phyloP scores from a whole-genome alignment of 2,888 invertebrate species.

The Megalurothrips usitatus region DNA sequence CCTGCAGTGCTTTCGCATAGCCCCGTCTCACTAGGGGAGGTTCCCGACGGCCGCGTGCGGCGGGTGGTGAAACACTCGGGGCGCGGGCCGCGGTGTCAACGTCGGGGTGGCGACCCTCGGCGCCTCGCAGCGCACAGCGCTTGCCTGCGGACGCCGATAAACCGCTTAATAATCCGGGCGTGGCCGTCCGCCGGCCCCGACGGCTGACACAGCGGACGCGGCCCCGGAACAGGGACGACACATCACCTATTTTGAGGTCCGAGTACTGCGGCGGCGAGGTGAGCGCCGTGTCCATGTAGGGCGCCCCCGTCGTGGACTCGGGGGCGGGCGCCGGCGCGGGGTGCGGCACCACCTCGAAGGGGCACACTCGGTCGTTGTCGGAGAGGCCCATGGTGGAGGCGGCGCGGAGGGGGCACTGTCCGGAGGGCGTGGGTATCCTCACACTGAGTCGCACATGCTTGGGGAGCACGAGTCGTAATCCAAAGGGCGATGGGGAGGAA shows the following conservation, averaged over 20 bases:
- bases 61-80: too few species aligned
- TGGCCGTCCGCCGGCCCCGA: background rate
- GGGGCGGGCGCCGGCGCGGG: conserved; percentile 38
- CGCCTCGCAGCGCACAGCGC: too few species aligned
- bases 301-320: conserved; percentile 30
- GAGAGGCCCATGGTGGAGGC: conserved; percentile 41
- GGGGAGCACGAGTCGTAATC: background rate
- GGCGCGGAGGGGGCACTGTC: conserved; percentile 41
- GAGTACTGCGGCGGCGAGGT: conserved; percentile 35
- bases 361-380: conserved; percentile 37
- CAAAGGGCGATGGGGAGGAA: too few species aligned
- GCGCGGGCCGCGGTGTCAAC: too few species aligned
- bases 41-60: too few species aligned
- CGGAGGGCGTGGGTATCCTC: conserved; percentile 36
- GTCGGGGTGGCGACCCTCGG: background rate
- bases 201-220: conserved; percentile 28
- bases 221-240: conserved; percentile 31
- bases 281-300: conserved; percentile 20
- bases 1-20: too few species aligned
- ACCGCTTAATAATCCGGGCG: too few species aligned
- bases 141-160: too few species aligned
- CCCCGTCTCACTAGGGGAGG: too few species aligned
- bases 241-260: conserved; percentile 41
- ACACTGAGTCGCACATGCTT: conserved; percentile 34
- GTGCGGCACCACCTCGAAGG: conserved; percentile 34